Base-by-base conservation (phyloP, 2,888 invertebrate species). In the Calameuta idolon region DNA sequence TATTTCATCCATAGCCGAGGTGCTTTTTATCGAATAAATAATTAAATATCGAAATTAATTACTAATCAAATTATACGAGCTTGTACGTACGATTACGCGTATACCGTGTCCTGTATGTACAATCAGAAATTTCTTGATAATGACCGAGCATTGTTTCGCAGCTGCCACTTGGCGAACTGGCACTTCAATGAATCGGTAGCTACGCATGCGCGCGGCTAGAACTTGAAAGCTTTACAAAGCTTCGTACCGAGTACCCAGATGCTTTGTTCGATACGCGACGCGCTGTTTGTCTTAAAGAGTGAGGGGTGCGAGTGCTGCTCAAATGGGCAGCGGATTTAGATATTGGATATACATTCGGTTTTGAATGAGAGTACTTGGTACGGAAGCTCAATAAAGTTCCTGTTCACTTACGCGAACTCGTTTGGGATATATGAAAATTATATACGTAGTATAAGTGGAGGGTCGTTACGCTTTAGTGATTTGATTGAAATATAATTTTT, bases 311-410 rank as follows among this genome's bases (percentile, higher is more conserved):
- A 87, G 88, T 82, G 87, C 86, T 86, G 87, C 85, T 88, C 79
- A 90, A 90, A 90, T 90, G 89, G 88, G 87, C 90, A 90, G 85
- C 87, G 90, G 85, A 87, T 89, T 88, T 86, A 85, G 84, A 85
- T 84, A 85, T 86, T 84, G 84, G 82, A 82, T 82, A 85, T 80
- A 83, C 83, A 85, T 84, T 55, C 9, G 55, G 86, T 86, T 86
- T 81, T 83, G 81, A 79, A 79, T 77, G 81, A 84, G 23, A 55
- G 55, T 55, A 23, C 55, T 55, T 55, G 23, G 23, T 23, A 23
- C 23, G 23, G 55, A 55, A 9, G 55, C 9, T 23, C 9, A 23
- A 23, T 55, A 55, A 55, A 15, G 55, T 55, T 55, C 55, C 55
- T 23, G 23, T 55, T 55, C 55, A 23, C 9, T 23, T 9, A 55